A percentile compares a stretch with the other conserved stretches of the same genome.
phyloP scores from a whole-genome alignment of 2,888 invertebrate species.

The Baronia brevicornis region DNA sequence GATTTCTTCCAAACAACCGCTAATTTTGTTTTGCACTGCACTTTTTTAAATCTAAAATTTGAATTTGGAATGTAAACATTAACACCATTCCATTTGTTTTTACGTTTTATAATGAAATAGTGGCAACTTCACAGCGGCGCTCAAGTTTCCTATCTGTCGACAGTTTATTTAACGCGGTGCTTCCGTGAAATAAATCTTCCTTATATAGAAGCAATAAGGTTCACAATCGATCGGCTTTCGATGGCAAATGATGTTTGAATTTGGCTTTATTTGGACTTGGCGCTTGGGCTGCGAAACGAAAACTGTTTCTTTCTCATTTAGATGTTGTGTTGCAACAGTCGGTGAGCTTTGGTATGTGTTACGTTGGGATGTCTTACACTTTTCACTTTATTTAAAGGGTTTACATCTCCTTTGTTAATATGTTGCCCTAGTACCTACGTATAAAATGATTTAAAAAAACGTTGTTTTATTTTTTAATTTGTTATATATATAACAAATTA shows the following conservation, averaged over 20 bases:
- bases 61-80: not conserved
- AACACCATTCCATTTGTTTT: constrained; percentile 2
- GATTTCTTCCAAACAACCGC: no score
- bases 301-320: constrained; percentile 22
- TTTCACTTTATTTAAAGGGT: no score
- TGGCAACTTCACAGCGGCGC: constrained; percentile 7
- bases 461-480: no score
- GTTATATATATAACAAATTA: no score
- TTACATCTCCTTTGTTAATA: no score
- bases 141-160: constrained; percentile 18
- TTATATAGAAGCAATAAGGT: constrained; percentile 1
- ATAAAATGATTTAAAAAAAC: no score
- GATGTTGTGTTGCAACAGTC: constrained; percentile 13
- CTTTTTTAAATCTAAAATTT: constrained; percentile 4
- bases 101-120: constrained; percentile 12
- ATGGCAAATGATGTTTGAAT: constrained; percentile 11
- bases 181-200: constrained; percentile 2
- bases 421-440: no score
- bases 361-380: no score
- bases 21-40: not conserved
- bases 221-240: constrained; percentile 8
- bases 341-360: no score
- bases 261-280: constrained; percentile 12
- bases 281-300: constrained; percentile 19
- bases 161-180: constrained; percentile 9